Conservation (phyloP, 2,797 vertebrate species). For the Geotrypetes seraphini region DNA sequence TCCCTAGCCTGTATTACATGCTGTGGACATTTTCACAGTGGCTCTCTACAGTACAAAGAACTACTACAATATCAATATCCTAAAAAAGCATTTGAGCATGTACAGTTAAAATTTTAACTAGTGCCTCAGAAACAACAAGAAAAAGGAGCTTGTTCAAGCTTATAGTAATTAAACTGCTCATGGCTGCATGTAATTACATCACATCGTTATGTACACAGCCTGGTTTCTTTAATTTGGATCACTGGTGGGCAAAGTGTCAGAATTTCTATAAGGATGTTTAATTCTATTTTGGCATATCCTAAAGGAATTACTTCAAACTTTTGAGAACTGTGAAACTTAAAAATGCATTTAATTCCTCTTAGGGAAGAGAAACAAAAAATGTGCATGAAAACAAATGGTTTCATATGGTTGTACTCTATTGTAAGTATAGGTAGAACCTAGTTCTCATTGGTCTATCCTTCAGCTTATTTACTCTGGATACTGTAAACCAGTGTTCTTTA, state of each 20-base stretch:
- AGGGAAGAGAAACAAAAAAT: too few species aligned
- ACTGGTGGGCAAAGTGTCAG: slow-evolving; percentile 52
- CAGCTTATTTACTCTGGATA: too few species aligned
- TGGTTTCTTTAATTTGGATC: slow-evolving; percentile 51
- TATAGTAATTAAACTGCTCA: slow-evolving; percentile 62
- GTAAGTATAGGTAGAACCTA: too few species aligned
- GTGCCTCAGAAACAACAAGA: slow-evolving; percentile 1
- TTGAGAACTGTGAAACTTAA: slow-evolving; percentile 26
- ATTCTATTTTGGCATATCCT: slow-evolving; percentile 40
- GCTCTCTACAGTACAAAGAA: slow-evolving; percentile 1
- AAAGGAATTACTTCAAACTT: slow-evolving; percentile 24
- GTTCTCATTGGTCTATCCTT: too few species aligned
- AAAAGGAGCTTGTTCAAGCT: slow-evolving; percentile 16
- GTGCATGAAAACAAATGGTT: too few species aligned
- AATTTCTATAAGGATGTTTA: slow-evolving; percentile 45
- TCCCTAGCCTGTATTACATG: neutral
- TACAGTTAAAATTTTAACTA: slow-evolving; percentile 21
- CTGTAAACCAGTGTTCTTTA: too few species aligned
- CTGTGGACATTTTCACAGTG: neutral
- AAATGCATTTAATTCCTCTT: too few species aligned
- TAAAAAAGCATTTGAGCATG: slow-evolving; percentile 17
- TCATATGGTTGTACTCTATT: too few species aligned
- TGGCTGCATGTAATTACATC: slow-evolving; percentile 59
- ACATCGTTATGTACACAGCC: slow-evolving; percentile 45
- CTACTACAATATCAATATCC: neutral